Base-by-base conservation (phyloP, 2,888 invertebrate genomes). In the Scelioninae gen. 1 region DNA sequence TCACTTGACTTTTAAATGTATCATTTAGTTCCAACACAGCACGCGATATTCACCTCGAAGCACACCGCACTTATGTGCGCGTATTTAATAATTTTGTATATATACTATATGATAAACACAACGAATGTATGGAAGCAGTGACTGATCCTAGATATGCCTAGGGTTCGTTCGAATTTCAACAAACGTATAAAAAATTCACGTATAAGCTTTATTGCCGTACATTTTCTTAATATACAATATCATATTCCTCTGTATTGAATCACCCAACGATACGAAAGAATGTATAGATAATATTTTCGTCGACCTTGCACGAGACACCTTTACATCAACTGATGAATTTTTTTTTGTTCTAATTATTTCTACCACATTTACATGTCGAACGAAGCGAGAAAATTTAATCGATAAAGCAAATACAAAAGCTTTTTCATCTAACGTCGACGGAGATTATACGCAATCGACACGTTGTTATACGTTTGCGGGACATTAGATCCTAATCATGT, bases 31-130 rank as follows among this genome's bases (percentile, higher is more conserved):
- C 47, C 72, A 56, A 47, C 75, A 29, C 55, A 71, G 76, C 83
- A 76, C 80, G 77, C 80, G 80, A 77, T 77, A 74, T 23, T 80
- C 76, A 74, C 53, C 51, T 23, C 83, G 76, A 80, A 83, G 31
- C 76, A 83, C 80, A 83, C 68, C 47, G 63, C 75, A 76, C 79
- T 60, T 43, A 31, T 56, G 72, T 60, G 65, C 71, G 69, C 66
- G 66, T 43, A 62, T 38, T 55, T 84, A 86, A 87, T 88, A 88
- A 76, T 82, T 86, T 76, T 85, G 69, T 88, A 91, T 91, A 23
- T 23, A 91, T 90, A 91, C 90, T 90, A 90, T 91, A 90, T 91
- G 86, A 89, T 90, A 91, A 91, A 91, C 90, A 90, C 89, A 91
- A 91, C 90, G 88, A 79, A 62, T 80, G 74, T 80, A 80, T 72